Base-by-base conservation (phyloP, 1,140 invertebrate genomes). In the Subanguina moxae region DNA sequence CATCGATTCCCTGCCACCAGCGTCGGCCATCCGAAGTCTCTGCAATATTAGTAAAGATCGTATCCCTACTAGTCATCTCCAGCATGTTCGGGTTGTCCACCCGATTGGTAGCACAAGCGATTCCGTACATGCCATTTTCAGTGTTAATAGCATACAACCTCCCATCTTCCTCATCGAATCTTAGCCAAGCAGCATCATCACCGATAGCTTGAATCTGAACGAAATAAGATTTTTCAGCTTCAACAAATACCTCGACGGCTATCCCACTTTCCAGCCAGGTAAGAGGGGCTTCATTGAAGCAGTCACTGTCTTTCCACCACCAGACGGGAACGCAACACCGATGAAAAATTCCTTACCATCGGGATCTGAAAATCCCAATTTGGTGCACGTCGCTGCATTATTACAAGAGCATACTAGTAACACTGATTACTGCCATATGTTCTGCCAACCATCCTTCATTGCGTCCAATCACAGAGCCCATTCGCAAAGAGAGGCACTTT, bases 41-140 rank as follows among this genome's bases (percentile, higher is more conserved):
- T 0, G 92, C 94, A 17, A 97, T 93, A 83, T 98, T 98, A 0
- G 94, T 97, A 84, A 97, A 97, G 25, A 97, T 87, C 0, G 93
- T 94, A 84, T 97, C 91, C 66, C 88, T 87, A 80, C 91, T 89
- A 42, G 96, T 88, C 0, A 92, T 93, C 57, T 88, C 86, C 93
- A 98, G 94, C 3, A 94, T 94, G 80, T 92, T 93, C 0, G 93
- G 93, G 84, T 97, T 97, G 0, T 93, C 96, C 8, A 88, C 86
- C 61, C 85, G 85, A 0, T 90, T 93, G 8, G 94, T 97, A 1
- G 90, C 94, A 61, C 94, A 94, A 1, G 94, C 94, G 0, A 98
- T 94, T 0, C 94, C 94, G 83, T 97, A 98, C 87, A 97, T 97
- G 23, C 95, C 94, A 82, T 92, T 91, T 84, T 97, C 94, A 0